phyloP scores from a whole-genome alignment of 1,140 invertebrate genomes.

The Drosophila quadrilineata region DNA sequence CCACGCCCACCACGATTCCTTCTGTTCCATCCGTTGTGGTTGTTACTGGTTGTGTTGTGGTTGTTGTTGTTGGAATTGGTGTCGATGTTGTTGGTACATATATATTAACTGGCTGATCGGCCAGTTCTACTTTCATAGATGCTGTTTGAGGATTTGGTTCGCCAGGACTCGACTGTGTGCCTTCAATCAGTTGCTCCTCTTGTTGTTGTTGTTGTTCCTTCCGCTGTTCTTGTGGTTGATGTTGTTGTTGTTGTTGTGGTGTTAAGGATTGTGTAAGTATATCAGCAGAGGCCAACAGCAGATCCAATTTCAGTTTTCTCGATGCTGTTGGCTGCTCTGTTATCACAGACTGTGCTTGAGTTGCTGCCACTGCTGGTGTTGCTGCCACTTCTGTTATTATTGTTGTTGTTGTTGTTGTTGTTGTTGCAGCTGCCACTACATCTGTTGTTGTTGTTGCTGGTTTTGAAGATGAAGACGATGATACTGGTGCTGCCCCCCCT shows the following conservation, averaged over 20 bases:
- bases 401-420: background rate
- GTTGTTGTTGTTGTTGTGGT: constrained; percentile 44
- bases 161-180: constrained; percentile 20
- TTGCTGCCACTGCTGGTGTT: constrained; percentile 30
- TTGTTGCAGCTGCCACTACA: constrained; percentile 9
- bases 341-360: constrained; percentile 81
- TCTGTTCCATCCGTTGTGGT: background rate
- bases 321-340: constrained; percentile 80
- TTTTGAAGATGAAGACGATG: constrained; percentile 1
- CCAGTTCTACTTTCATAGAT: constrained; percentile 10
- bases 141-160: constrained; percentile 10
- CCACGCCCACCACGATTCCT: background rate
- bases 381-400: background rate
- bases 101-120: constrained; percentile 38
- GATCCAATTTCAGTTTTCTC: constrained; percentile 71
- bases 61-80: constrained; percentile 8
- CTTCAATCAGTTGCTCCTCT: background rate
- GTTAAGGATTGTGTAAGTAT: constrained; percentile 63
- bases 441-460: constrained; percentile 43
- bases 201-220: constrained; percentile 12
- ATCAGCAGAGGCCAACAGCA: constrained; percentile 77
- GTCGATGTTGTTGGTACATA: constrained; percentile 31
- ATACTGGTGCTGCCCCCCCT: constrained; percentile 6
- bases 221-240: constrained; percentile 32
- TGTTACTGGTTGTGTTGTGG: background rate